Evolutionary conservation across 2,113 vertebrate genomes (phyloP), one percentile per base, ranked within the genome.

Genomic region (Uropsilus gracilis): DNA sequence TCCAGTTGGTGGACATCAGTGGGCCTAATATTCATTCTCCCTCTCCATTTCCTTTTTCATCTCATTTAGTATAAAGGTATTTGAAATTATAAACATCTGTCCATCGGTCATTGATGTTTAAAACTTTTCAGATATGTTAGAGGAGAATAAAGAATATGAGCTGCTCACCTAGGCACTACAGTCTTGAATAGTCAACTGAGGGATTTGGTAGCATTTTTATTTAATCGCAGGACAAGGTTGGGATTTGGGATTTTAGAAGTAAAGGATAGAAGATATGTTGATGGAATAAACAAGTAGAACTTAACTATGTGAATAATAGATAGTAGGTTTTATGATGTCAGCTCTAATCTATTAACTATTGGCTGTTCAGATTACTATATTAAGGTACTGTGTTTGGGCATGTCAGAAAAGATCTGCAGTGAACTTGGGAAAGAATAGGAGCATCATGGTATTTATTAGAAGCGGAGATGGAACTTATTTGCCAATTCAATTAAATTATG

Each of bases 31-130:
- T 91, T 71, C 39, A 90, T 59, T 64, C 83, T 46, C 13, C 69
- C 42, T n/a, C 12, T 89, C 26, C 16, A 92, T 76, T 46, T 90
- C n/a, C n/a, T n/a, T n/a, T n/a, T n/a, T n/a, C n/a, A n/a, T n/a
- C n/a, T n/a, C 16, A 92, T 76, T 46, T 90, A 75, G 20, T 86
- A 12, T 86, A 42, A 88, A 39, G 76, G 26, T 86, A 16, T 12
- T 85, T 89, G 10, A 63, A 42, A 63, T 63, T 80, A 3, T 46
- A 20, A 81, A 17, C 48, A 39, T 93, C 17, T 75, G 32, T 86
- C n/a, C 48, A 39, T 93, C 17, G 68, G 32, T 86, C n/a, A 90
- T 39, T 81, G 44, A 95, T 81, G 17, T 81, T 22, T 89, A 80
- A 42, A 72, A 80, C 28, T 83, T 69, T 81, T 81, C 17, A 86